These are phyloP conservation scores for Mellilla xanthometata DNA, from an alignment of 2,888 invertebrate species.

Conservation along the genomic window DNA sequence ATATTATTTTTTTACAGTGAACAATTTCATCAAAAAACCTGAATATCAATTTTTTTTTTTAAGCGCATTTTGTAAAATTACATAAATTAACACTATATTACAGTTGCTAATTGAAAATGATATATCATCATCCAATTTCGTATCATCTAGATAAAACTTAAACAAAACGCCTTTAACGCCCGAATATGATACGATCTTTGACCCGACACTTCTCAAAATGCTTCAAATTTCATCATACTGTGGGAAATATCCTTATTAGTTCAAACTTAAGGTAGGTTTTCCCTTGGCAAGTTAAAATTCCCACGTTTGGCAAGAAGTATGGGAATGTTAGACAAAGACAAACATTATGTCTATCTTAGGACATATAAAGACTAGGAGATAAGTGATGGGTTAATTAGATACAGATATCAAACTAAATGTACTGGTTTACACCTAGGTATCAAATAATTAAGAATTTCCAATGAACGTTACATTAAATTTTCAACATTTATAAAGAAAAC, in stretches of 20 bases:
- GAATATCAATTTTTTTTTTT: too few relatives aligned
- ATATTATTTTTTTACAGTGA: too few relatives aligned
- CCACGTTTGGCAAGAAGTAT: slow-evolving; percentile 37
- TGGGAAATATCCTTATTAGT: slow-evolving; percentile 18
- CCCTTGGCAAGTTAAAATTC: slow-evolving; percentile 26
- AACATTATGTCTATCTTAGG: slow-evolving; percentile 29
- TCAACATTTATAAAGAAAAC: too few relatives aligned
- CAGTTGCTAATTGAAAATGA: slow-evolving; percentile 1
- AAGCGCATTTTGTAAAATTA: background rate
- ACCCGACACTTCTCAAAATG: slow-evolving; percentile 21
- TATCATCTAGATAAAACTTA: slow-evolving; percentile 20
- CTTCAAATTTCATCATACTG: slow-evolving; percentile 13
- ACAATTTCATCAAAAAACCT: too few relatives aligned
- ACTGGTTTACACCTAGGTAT: too few relatives aligned
- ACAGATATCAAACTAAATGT: too few relatives aligned
- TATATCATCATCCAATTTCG: slow-evolving; percentile 2
- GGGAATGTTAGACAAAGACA: slow-evolving; percentile 40
- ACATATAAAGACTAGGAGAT: slow-evolving; percentile 20
- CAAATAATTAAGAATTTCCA: too few relatives aligned
- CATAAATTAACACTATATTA: slow-evolving; percentile 1
- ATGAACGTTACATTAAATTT: too few relatives aligned
- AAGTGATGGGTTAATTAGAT: slow-evolving; percentile 26
- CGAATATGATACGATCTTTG: slow-evolving; percentile 20
- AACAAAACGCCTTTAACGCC: slow-evolving; percentile 29
- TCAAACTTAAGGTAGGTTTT: slow-evolving; percentile 27